These are phyloP conservation scores for Maniola hyperantus DNA, from an alignment of 2,888 invertebrate species.

Conservation along the genomic window DNA sequence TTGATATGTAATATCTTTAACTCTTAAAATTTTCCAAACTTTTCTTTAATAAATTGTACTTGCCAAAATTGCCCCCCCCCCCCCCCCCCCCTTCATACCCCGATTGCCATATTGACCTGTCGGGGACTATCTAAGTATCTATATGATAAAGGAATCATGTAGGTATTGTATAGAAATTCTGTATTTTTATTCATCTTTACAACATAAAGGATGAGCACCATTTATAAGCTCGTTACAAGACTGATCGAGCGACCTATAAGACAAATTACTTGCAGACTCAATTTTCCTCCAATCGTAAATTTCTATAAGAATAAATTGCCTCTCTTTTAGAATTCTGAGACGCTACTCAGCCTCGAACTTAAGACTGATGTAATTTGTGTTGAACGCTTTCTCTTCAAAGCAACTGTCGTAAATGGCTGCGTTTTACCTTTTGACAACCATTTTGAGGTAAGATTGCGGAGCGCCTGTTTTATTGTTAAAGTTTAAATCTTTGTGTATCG, in stretches of 20 bases:
- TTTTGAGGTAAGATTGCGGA: slow-evolving; percentile 16
- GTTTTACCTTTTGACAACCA: slow-evolving; percentile 21
- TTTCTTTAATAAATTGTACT: no score
- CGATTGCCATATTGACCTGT: no score
- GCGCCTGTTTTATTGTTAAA: background rate
- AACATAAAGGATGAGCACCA: slow-evolving; percentile 35
- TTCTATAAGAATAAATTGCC: slow-evolving; percentile 39
- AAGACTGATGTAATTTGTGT: slow-evolving; percentile 36
- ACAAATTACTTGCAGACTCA: slow-evolving; percentile 61
- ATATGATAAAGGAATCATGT: no score
- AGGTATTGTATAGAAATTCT: background rate
- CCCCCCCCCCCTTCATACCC: no score
- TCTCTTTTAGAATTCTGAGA: slow-evolving; percentile 34
- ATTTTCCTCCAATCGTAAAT: slow-evolving; percentile 57
- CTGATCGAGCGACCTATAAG: slow-evolving; percentile 64
- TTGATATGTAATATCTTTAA: no score
- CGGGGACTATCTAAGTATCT: no score
- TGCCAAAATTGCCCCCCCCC: no score
- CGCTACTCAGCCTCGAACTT: slow-evolving; percentile 29
- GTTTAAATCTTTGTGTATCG: background rate
- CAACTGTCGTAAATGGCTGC: slow-evolving; percentile 24
- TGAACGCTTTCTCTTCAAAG: slow-evolving; percentile 20
- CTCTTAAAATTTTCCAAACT: no score
- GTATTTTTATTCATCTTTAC: slow-evolving; percentile 16
- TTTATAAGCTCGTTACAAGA: slow-evolving; percentile 50